phyloP scores from a whole-genome alignment of 2,113 vertebrate species.

The Zosterops borbonicus region DNA sequence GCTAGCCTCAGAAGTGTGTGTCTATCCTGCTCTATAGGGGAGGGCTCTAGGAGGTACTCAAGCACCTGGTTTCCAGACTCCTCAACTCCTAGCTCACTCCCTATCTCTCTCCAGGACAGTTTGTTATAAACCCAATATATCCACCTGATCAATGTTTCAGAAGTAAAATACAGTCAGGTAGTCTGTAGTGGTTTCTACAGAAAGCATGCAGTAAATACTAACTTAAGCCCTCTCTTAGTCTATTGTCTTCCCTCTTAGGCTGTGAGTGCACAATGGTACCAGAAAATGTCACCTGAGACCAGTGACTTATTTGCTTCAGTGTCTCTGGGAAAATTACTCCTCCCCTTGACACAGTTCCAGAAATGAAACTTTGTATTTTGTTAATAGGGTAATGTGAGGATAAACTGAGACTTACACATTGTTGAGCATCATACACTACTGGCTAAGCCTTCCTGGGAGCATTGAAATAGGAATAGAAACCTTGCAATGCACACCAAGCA shows the following conservation, averaged over 20 bases:
- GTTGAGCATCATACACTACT: accelerated
- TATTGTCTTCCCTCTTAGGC: not conserved
- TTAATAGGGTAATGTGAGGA: not conserved
- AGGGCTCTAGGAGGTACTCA: accelerated
- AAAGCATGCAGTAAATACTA: not conserved
- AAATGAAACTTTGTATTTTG: not conserved
- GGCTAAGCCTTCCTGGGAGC: not conserved
- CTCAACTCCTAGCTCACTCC: not conserved
- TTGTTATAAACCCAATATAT: not conserved
- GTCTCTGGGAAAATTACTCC: not conserved
- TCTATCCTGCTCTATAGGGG: accelerated
- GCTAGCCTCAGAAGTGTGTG: not conserved
- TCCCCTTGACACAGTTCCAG: not conserved
- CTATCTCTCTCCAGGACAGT: not conserved
- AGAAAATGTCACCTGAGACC: not conserved
- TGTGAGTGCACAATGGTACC: not conserved
- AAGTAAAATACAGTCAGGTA: not conserved
- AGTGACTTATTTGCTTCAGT: not conserved
- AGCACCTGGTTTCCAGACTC: not conserved
- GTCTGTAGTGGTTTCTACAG: not conserved
- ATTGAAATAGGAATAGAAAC: not conserved
- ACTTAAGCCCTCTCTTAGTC: not conserved
- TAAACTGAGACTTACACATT: not conserved
- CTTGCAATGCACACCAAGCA: not conserved
- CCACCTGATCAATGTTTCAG: not conserved